Evolutionary conservation across 2,888 invertebrate genomes (phyloP), one percentile per base, ranked within the genome.

Genomic region (Ophonus ardosiacus): DNA sequence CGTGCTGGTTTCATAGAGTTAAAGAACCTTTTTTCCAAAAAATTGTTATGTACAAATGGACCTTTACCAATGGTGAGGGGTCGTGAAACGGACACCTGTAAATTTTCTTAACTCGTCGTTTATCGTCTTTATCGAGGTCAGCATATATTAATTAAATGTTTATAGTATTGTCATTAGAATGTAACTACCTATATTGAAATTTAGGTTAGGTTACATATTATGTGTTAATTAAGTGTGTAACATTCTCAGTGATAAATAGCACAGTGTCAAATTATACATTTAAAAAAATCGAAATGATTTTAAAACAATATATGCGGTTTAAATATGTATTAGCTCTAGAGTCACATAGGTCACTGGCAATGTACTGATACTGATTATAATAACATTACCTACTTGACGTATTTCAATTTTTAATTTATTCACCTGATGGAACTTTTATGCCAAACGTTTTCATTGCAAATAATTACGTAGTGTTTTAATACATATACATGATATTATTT

Each of bases 301-400:
- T 56, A 71, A 83, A 83, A 83, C 76, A 83, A 76, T 83, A 76
- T 31, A 68, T 82, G 57, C 40, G 21, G 18, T 59, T 59, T 83
- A 61, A 56, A 83, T 83, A 83, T 83, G 59, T 76, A 83, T 83
- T 83, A 76, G 61, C 21, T 31, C 15, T 18, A 43, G 63, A 76
- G 61, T 83, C 83, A 83, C 21, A 18, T 31, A 61, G 76, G 83
- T 76, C 76, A 76, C 38, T 13, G 24, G n/a, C 38, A 40, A 43
- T 74, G 21, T 56, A 51, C 18, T 13, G 10, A 15, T 31, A 61
- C 18, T 76, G 17, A 82, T 71, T 82, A 81, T 65, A 81, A 74
- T 61, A 65, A 81, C 65, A 82, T 81, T n/a, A 71, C 51, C 13
- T 31, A 59, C 59, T 74, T 82, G 82, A 82, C 82, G 82, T 59